A percentile compares a stretch with the other conserved stretches of the same genome.
Conservation (phyloP, 2,797 vertebrate genomes). For the Enteromius fasciolatus region DNA sequence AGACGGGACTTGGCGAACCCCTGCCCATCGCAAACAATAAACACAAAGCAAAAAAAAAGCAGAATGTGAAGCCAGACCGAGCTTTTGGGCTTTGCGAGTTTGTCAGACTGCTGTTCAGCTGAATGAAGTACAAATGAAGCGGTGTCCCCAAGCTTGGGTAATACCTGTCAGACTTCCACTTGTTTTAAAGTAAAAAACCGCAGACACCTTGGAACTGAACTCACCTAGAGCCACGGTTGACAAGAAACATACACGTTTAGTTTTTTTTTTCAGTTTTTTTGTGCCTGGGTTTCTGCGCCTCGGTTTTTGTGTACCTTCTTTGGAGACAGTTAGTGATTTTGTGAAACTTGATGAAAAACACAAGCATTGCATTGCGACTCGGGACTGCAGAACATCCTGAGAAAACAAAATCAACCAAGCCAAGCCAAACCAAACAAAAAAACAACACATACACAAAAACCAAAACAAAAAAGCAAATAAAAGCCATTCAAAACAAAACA, state of each 20-base stretch:
- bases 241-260: slow-evolving; percentile 39
- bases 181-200: slow-evolving; percentile 47
- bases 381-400: slow-evolving; percentile 73
- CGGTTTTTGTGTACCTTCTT: slow-evolving; percentile 50
- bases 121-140: slow-evolving; percentile 68
- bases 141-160: slow-evolving; percentile 61
- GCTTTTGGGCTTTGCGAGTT: slow-evolving; percentile 69
- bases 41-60: slow-evolving; percentile 68
- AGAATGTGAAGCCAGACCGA: slow-evolving; percentile 65
- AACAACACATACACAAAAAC: too few species aligned
- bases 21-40: slow-evolving; percentile 75
- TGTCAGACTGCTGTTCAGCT: slow-evolving; percentile 69
- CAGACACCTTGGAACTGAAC: slow-evolving; percentile 23
- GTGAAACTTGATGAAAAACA: slow-evolving; percentile 70
- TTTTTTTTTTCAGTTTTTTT: neutral
- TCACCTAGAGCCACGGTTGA: slow-evolving; percentile 55
- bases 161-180: slow-evolving; percentile 66
- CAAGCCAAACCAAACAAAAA: too few species aligned
- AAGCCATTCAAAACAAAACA: too few species aligned
- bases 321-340: slow-evolving; percentile 58
- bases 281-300: slow-evolving; percentile 32
- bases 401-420: slow-evolving; percentile 22
- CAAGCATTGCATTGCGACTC: slow-evolving; percentile 70
- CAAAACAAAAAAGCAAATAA: too few species aligned
- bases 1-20: slow-evolving; percentile 70